Percentiles rank a stretch among this genome's conserved stretches.
phyloP scores from a whole-genome alignment of 35 echinoderm and acorn worm species.

The Heliocidaris tuberculata region DNA sequence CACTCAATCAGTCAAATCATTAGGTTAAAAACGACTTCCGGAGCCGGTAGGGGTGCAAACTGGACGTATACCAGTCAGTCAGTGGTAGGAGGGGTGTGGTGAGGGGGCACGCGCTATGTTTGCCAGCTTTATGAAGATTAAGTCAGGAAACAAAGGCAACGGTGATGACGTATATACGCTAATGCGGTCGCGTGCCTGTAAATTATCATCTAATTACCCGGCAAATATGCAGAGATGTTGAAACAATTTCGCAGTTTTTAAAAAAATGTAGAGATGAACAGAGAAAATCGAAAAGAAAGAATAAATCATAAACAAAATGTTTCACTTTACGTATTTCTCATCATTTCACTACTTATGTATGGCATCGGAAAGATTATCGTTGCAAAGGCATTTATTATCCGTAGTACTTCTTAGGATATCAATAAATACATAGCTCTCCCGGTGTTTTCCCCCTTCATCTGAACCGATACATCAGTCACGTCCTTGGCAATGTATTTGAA shows the following conservation, averaged over 20 bases:
- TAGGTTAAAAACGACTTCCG: neutral
- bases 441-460: no score
- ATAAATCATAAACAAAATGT: no score
- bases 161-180: neutral
- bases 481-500: no score
- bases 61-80: conserved; percentile 5
- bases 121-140: neutral
- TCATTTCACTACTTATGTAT: no score
- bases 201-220: neutral
- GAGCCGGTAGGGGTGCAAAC: neutral
- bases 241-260: neutral
- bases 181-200: neutral
- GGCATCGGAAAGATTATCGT: no score
- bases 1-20: neutral
- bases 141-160: neutral
- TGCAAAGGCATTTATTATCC: no score
- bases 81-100: neutral
- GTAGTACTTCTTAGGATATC: no score
- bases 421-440: no score
- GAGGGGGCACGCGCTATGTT: neutral
- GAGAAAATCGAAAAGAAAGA: no score
- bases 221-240: neutral
- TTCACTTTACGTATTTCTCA: no score
- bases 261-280: no score
- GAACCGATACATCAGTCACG: no score